Base-by-base conservation (phyloP, 2,888 invertebrate genomes). In the Xestobium rufovillosum region DNA sequence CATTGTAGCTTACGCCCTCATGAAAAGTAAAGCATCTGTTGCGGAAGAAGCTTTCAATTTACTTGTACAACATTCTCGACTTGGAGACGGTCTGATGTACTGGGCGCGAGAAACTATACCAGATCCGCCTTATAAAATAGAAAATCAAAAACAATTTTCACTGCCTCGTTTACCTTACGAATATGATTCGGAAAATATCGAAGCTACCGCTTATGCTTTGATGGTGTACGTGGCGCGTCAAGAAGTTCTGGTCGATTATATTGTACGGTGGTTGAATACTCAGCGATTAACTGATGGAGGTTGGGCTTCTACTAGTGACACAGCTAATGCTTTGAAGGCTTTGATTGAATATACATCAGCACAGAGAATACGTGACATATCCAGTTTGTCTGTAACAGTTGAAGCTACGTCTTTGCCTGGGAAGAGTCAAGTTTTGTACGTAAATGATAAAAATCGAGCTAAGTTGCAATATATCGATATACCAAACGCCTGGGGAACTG, bases 401-500 rank as follows among this genome's bases (percentile, higher is more conserved):
- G 90, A 91, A 63, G 87, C 90, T 0, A 88, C 88, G 1, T 81
- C 90, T 6, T 71, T 88, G 30, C 72, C 76, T 2, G 84, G 83
- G 3, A 64, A 75, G 50, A 72, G 79, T 2, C 49, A 56, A 19
- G 71, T 72, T 1, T 69, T 90, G 38, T 72, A 74, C 51, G 80
- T 91, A 9, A 76, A 77, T 49, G 78, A 83, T 52, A 73, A 80
- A 43, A 87, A 90, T 67, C 69, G 90, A 40, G 89, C 87, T 3
- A 69, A 71, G 48, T 71, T 87, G 53, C 90, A 90, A 66, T 76
- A 70, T 43, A 75, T 91, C 39, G 81, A 88, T 52, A 88, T 92
- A 61, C 89, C 90, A 0, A 79, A 84, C 55, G 92, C 92, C 29
- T 95, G 89, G 86, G 95, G 95, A 54, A 90, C 89, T 1, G 87